Percentiles rank a stretch among this genome's conserved stretches.
phyloP scores from a whole-genome alignment of 2,113 vertebrate species.

The Equus przewalskii region DNA sequence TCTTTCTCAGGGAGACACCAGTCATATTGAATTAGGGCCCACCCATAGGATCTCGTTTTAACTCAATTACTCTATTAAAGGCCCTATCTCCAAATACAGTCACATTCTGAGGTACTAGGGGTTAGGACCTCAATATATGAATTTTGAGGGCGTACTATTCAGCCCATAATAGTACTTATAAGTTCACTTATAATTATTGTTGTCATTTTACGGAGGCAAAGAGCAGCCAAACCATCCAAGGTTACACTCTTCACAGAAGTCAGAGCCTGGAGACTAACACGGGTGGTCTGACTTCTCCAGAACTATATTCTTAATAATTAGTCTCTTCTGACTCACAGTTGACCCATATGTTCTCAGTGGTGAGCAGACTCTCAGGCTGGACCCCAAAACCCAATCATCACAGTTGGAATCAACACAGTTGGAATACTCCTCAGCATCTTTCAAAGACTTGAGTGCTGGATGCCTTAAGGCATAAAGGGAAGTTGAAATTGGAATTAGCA shows the following conservation, averaged over 20 bases:
- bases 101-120: neutral
- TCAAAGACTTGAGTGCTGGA: neutral
- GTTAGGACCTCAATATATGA: neutral
- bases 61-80: neutral
- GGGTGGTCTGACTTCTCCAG: neutral
- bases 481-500: neutral
- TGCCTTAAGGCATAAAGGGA: neutral
- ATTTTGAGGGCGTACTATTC: neutral
- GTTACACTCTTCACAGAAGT: neutral
- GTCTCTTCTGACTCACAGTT: neutral
- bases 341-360: neutral
- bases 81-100: neutral
- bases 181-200: neutral
- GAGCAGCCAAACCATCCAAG: neutral
- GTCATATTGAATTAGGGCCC: neutral
- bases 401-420: neutral
- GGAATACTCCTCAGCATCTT: neutral
- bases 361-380: neutral
- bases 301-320: neutral
- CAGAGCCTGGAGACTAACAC: neutral
- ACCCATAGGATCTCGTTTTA: neutral
- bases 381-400: neutral
- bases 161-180: neutral
- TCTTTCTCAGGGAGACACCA: neutral
- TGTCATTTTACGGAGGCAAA: neutral